Conservation (phyloP, 2,797 vertebrate genomes). For the Discoglossus pictus region DNA sequence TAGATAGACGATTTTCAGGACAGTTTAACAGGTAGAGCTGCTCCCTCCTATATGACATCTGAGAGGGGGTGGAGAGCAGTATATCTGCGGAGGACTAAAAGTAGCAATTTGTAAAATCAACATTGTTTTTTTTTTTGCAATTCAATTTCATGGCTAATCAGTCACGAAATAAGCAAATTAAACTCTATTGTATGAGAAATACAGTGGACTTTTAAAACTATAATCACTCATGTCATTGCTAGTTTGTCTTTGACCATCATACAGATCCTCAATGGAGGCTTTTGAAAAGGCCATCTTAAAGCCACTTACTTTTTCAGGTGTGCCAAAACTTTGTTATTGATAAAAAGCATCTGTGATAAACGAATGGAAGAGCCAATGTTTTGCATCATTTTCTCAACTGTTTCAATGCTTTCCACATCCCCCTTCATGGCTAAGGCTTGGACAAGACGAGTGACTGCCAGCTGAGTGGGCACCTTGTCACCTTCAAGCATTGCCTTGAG, state of each 20-base stretch:
- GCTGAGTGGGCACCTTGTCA: conserved; percentile 61
- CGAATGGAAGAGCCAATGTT: conserved; percentile 51
- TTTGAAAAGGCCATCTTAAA: conserved; percentile 10
- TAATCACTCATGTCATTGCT: background rate
- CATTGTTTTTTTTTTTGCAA: too few species aligned
- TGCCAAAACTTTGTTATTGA: conserved; percentile 80
- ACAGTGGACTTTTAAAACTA: background rate
- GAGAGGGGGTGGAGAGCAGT: too few species aligned
- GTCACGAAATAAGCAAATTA: too few species aligned
- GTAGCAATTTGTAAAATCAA: too few species aligned
- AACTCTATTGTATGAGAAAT: too few species aligned
- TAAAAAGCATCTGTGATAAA: conserved; percentile 76
- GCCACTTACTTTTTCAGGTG: conserved; percentile 82
- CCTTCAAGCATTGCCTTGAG: conserved; percentile 70
- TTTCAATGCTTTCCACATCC: conserved; percentile 70
- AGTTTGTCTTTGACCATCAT: background rate
- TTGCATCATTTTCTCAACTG: conserved; percentile 68
- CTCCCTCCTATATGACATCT: too few species aligned
- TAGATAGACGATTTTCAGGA: too few species aligned
- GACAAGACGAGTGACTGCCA: conserved; percentile 69
- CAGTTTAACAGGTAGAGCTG: too few species aligned
- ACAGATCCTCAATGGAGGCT: too few species aligned
- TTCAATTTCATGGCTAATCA: too few species aligned
- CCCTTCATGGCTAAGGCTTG: conserved; percentile 73
- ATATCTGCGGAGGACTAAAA: too few species aligned